Conservation (phyloP, 2,113 vertebrate species). For the Picathartes gymnocephalus region DNA sequence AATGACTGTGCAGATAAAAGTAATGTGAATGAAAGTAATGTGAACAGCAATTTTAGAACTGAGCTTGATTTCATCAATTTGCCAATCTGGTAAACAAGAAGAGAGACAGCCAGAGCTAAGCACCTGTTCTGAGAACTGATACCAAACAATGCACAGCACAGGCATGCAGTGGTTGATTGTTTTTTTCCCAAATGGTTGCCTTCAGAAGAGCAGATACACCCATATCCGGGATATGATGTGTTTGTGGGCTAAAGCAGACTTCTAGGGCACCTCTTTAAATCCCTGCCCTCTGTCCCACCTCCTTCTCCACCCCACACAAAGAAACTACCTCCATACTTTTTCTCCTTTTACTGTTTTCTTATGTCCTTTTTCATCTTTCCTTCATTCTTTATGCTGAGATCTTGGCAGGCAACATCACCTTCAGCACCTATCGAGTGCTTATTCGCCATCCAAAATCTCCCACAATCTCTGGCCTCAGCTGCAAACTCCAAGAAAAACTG, state of each 20-base stretch:
- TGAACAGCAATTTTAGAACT: neutral
- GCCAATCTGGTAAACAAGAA: neutral
- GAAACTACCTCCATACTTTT: neutral
- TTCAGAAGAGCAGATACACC: neutral
- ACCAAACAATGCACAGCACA: neutral
- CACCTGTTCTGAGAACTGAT: neutral
- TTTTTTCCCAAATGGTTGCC: neutral
- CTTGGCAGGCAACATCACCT: neutral
- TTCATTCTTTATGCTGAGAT: neutral
- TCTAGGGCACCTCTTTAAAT: neutral
- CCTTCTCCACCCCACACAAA: neutral
- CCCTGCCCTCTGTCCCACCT: neutral
- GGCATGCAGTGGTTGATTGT: neutral
- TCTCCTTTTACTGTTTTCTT: neutral
- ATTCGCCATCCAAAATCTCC: neutral
- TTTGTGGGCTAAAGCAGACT: neutral
- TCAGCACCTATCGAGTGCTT: neutral
- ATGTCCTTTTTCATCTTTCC: neutral
- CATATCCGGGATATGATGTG: fast-evolving
- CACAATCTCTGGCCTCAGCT: neutral
- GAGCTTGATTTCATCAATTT: neutral
- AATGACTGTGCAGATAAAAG: neutral
- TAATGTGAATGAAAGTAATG: neutral
- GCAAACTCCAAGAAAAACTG: neutral
- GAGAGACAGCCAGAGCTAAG: neutral